Base-by-base conservation (phyloP, 2,113 vertebrate species). In the Steatornis caripensis region DNA sequence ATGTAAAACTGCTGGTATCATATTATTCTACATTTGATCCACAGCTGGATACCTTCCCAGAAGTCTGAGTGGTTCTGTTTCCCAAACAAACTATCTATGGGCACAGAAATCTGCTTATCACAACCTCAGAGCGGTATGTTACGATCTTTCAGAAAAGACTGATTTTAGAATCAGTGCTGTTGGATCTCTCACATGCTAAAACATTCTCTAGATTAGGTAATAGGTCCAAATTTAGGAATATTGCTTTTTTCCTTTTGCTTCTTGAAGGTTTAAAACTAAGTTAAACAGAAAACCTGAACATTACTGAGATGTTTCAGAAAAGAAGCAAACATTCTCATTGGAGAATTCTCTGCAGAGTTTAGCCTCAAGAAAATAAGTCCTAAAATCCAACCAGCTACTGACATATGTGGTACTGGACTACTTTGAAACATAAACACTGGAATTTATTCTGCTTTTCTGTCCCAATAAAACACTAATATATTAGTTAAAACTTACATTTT, bases 401-500 rank as follows among this genome's bases (percentile, higher is more conserved):
- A 46, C 4, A 11, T 4, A 39, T 0, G 2, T 29, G 27, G 20
- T 20, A 75, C 9, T 15, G 41, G 27, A 85, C 71, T 16, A 64
- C 15, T 46, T 26, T 41, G 39, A 53, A 91, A 62, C 22, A 54
- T 8, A 45, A 26, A 32, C 14, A 62, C 5, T 45, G 4, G 41
- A 76, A 69, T 49, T 64, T n/a, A 30, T 48, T 80, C 34, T 84
- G 62, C 10, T 58, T 57, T 61, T 51, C 11, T 43, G 24, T 58
- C 39, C 70, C 58, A 89, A 21, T 39, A 21, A 77, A 70, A 23
- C 62, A 65, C 2, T 39, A 68, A 2, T 19, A 2, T 19, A 84
- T 15, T 62, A 71, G 10, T 48, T 61, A 54, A 76, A 81, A 98
- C 99, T 97, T 98, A 99, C 99, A 79, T 97, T 99, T 99, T 83